Evolutionary conservation across 2,113 vertebrate genomes (phyloP).

Genomic region (Oryzias curvinotus): DNA sequence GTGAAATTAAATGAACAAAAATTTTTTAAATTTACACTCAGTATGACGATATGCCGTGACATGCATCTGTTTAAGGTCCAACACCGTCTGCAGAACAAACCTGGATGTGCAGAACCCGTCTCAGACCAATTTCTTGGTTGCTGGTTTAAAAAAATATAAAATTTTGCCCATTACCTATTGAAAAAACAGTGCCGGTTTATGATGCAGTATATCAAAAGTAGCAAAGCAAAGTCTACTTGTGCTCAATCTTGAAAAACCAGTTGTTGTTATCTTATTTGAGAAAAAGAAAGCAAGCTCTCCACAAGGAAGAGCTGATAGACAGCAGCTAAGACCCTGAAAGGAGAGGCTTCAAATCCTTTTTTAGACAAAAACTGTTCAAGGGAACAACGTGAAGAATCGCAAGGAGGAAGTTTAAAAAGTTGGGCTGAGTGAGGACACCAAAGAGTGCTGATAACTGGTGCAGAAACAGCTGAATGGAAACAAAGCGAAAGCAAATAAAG

Average conservation of each 20-base stretch:
- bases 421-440: background rate
- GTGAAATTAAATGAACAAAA: too few species aligned
- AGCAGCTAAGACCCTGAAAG: background rate
- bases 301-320: constrained; percentile 47
- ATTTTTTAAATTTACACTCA: too few species aligned
- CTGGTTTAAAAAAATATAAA: background rate
- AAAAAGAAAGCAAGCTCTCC: constrained; percentile 5
- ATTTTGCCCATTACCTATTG: background rate
- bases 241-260: constrained; percentile 54
- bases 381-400: background rate
- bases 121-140: background rate
- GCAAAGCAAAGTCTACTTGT: accelerated
- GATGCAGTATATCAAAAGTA: background rate
- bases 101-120: background rate
- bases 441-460: background rate
- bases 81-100: background rate
- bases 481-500: constrained; percentile 15
- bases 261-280: constrained; percentile 22
- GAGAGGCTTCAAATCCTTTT: background rate
- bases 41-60: too few species aligned
- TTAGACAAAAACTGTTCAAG: background rate
- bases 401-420: background rate
- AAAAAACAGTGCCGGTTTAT: background rate
- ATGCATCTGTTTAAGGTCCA: too few species aligned
- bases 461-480: background rate